Conservation (phyloP, 2,113 vertebrate genomes). For the Megalops atlanticus region DNA sequence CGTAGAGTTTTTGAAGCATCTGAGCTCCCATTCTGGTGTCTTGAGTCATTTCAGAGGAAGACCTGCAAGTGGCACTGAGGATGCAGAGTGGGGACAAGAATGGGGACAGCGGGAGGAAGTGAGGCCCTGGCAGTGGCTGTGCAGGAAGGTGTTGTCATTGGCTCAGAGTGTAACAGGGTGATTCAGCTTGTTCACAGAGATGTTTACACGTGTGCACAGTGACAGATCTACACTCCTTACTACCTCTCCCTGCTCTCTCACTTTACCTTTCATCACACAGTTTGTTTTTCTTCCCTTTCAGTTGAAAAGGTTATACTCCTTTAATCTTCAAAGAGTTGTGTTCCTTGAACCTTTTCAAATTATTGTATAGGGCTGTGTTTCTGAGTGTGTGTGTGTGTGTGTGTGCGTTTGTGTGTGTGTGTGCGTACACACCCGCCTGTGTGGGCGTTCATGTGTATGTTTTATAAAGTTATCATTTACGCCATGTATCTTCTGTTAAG, state of each 20-base stretch:
- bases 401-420: constrained; percentile 22
- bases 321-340: not conserved
- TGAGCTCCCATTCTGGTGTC: constrained; percentile 29
- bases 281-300: not conserved
- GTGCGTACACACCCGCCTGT: constrained; percentile 36
- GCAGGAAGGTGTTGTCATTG: not conserved
- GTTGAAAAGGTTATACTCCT: not conserved
- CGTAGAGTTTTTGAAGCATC: not conserved
- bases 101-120: not conserved
- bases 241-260: not conserved
- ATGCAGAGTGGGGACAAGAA: too few species aligned
- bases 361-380: too few species aligned
- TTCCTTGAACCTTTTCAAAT: not conserved
- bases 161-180: not conserved
- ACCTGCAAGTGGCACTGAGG: constrained; percentile 45
- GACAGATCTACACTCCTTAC: not conserved
- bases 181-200: not conserved
- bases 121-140: not conserved
- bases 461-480: too few species aligned
- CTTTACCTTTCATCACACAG: not conserved
- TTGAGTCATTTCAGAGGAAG: constrained; percentile 59
- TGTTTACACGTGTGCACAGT: not conserved
- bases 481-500: not conserved
- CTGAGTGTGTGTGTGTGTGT: not conserved
- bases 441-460: constrained; percentile 21